Conservation (phyloP, 1,140 invertebrate species). For the Drosophila willistoni region DNA sequence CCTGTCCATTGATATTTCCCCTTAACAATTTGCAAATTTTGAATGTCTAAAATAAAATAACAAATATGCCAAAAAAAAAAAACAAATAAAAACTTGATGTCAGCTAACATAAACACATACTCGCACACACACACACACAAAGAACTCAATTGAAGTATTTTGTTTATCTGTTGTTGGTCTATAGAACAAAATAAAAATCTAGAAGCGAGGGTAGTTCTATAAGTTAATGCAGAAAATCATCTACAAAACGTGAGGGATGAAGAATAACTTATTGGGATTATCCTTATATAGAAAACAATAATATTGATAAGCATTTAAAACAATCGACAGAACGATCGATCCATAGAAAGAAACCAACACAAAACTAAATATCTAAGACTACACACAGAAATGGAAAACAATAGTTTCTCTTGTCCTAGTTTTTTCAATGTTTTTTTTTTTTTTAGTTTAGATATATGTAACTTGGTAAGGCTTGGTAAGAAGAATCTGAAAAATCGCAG, state of each 20-base stretch:
- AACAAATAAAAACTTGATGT: background rate
- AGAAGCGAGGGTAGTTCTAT: background rate
- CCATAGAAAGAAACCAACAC: background rate
- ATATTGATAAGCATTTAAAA: conserved; percentile 7
- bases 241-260: background rate
- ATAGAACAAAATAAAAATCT: background rate
- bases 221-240: too few relatives aligned
- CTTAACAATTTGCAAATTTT: background rate
- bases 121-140: background rate
- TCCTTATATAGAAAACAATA: background rate
- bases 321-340: background rate
- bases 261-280: background rate
- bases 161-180: too few relatives aligned
- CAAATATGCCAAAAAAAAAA: background rate
- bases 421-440: background rate
- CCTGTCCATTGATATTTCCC: background rate
- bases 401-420: background rate
- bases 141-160: background rate
- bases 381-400: background rate
- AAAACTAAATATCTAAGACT: background rate
- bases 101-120: background rate
- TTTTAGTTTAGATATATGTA: background rate
- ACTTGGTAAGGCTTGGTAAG: conserved; percentile 3
- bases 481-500: background rate
- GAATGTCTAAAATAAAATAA: conserved; percentile 6